A percentile compares a stretch with the other conserved stretches of the same genome.
Evolutionary conservation across 1,140 invertebrate genomes (phyloP).

Genomic region (Drosophila persimilis): DNA sequence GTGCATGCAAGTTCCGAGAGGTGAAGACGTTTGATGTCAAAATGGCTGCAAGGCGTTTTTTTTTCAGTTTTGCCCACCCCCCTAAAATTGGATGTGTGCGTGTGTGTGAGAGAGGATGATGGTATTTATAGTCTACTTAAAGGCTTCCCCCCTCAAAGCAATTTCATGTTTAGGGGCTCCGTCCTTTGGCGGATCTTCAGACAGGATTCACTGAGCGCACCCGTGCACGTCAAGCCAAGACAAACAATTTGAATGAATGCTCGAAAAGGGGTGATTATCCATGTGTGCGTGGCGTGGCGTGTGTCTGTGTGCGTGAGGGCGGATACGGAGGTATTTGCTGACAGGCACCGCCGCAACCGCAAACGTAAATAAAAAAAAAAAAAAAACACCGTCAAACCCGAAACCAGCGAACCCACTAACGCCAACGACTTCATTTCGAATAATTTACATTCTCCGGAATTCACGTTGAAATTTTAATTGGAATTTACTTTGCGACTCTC

Average conservation of each 20-base stretch:
- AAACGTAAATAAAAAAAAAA: conserved; percentile 33
- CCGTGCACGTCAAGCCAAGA: conserved; percentile 67
- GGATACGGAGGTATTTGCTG: conserved; percentile 37
- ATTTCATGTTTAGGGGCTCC: conserved; percentile 49
- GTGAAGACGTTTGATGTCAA: conserved; percentile 78
- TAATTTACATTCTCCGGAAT: conserved; percentile 81
- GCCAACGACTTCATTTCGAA: conserved; percentile 72
- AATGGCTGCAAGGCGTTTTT: conserved; percentile 74
- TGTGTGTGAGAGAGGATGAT: conserved; percentile 20
- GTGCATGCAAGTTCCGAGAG: conserved; percentile 29
- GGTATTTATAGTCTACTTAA: conserved; percentile 76
- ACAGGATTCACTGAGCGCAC: conserved; percentile 56
- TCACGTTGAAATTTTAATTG: conserved; percentile 80
- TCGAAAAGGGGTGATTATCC: conserved; percentile 62
- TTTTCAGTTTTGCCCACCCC: conserved; percentile 5
- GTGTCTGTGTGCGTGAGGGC: conserved; percentile 14
- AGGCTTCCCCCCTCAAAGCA: conserved; percentile 68
- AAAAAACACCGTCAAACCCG: conserved; percentile 39
- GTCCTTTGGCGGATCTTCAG: conserved; percentile 47
- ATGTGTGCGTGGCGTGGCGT: conserved; percentile 8
- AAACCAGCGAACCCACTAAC: background rate
- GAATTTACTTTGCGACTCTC: conserved; percentile 74
- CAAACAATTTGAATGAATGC: conserved; percentile 70
- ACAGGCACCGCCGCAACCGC: conserved; percentile 61
- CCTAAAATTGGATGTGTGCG: conserved; percentile 25